Base-by-base conservation (phyloP, 2,113 vertebrate species). In the Rissa tridactyla region DNA sequence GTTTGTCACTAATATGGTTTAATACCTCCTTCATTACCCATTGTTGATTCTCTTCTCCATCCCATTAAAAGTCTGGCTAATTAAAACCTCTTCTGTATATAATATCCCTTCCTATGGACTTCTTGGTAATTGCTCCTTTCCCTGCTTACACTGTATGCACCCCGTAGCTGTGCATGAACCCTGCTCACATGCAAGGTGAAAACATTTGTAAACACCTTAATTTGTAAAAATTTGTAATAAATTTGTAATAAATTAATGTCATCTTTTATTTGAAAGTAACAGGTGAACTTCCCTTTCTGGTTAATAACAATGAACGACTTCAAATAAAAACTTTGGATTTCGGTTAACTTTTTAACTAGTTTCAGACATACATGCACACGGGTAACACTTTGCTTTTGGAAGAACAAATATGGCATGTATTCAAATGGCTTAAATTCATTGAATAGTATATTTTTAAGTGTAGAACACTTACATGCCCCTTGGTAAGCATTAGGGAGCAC, bases 101-200 rank as follows among this genome's bases (percentile, higher is more conserved):
- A 80, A 80, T 26, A 58, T 32, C 26, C 25, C 30, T 93, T 91
- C 22, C 26, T 90, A 36, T 1, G 1, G 38, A 51, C 38, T 68
- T 82, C 20, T 40, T 87, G 38, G n/a, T 38, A 80, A 54, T 54
- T 38, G 29, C 40, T 80, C 17, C 54, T 89, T 64, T 72, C 34
- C 19, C 46, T 89, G 32, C 52, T 77, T 55, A 60, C 26, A 40
- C 23, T 52, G 12, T 38, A n/a, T 0, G 1, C 8, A 26, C 21
- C 9, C 5, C 3, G 2, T 21, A 78, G 23, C 13, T 5, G 1
- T 1, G 1, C 15, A 27, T 10, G 13, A 15, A 69, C 5, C 17
- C 40, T 3, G 4, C 5, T 82, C 30, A 52, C 5, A 46, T 1
- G 0, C 15, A 38, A 46, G 15, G 14, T 52, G 52, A 83, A 86